A percentile compares a stretch with the other conserved stretches of the same genome.
These are phyloP conservation scores for Listrodromus nycthemerus DNA, from an alignment of 2,888 invertebrate genomes.

Conservation along the genomic window DNA sequence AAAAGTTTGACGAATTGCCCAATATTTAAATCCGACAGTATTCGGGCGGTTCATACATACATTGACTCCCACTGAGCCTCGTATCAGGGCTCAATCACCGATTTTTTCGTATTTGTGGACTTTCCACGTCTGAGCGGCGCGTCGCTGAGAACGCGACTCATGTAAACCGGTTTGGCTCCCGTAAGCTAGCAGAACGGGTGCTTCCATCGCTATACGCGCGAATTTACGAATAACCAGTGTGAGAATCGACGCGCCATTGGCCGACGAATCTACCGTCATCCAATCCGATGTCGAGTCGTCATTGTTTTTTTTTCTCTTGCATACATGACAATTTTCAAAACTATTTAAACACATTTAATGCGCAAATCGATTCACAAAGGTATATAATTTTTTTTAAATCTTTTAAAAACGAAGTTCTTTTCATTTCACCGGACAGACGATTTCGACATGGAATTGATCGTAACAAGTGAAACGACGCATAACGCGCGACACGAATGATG, in stretches of 20 bases:
- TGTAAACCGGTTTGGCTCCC: no score
- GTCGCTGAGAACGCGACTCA: no score
- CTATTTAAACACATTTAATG: constrained; percentile 2
- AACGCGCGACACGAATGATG: neutral
- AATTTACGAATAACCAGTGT: neutral
- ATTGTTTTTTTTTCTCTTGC: neutral
- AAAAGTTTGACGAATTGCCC: neutral
- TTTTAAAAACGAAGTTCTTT: neutral
- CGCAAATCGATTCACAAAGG: neutral
- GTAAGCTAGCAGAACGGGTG: no score
- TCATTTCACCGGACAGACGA: neutral
- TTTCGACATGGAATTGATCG: neutral
- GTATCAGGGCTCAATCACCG: no score
- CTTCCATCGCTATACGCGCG: neutral
- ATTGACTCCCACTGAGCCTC: no score
- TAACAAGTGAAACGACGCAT: neutral
- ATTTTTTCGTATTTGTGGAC: no score
- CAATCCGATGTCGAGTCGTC: constrained; percentile 35
- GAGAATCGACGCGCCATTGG: constrained; percentile 36
- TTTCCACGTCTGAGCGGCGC: no score
- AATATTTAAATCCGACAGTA: constrained; percentile 15
- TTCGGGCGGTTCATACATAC: no score
- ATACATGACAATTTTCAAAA: constrained; percentile 1
- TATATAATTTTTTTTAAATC: neutral
- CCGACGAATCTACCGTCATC: constrained; percentile 23